Conservation (phyloP, 2,888 invertebrate species). For the Noctua janthina region DNA sequence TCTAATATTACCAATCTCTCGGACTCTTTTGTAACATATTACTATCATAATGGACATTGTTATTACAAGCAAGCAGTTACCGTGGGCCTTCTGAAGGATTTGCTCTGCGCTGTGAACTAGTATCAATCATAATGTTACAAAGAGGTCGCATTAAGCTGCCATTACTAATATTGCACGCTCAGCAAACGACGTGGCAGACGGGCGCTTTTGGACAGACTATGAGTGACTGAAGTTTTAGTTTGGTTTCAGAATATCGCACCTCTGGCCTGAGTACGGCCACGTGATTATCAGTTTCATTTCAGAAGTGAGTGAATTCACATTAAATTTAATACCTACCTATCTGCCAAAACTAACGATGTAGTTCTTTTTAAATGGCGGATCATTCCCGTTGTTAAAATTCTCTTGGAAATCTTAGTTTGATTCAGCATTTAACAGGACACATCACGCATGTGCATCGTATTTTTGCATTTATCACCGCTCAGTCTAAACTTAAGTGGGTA, state of each 20-base stretch:
- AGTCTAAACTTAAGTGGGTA: not conserved
- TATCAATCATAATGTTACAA: constrained; percentile 57
- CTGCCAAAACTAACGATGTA: not conserved
- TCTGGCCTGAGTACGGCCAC: not conserved
- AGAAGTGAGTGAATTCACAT: constrained; percentile 3
- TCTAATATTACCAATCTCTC: not conserved
- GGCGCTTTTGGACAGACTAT: not conserved
- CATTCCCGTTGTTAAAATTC: not conserved
- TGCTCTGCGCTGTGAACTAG: not conserved
- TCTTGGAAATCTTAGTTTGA: not conserved
- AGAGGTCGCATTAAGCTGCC: constrained; percentile 48
- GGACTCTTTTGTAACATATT: not conserved
- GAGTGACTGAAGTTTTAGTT: not conserved
- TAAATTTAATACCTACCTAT: not conserved
- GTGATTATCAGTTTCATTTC: not conserved
- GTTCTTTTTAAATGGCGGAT: too few relatives aligned
- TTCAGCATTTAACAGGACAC: not conserved
- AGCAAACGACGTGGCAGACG: constrained; percentile 6
- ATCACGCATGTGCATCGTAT: not conserved
- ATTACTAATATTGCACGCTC: constrained; percentile 45
- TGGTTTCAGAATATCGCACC: not conserved
- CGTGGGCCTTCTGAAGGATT: constrained; percentile 8
- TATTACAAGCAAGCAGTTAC: not conserved
- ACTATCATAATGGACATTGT: not conserved
- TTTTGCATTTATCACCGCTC: not conserved